Base-by-base conservation (phyloP, 1,140 invertebrate species). In the Bicyclus anynana region DNA sequence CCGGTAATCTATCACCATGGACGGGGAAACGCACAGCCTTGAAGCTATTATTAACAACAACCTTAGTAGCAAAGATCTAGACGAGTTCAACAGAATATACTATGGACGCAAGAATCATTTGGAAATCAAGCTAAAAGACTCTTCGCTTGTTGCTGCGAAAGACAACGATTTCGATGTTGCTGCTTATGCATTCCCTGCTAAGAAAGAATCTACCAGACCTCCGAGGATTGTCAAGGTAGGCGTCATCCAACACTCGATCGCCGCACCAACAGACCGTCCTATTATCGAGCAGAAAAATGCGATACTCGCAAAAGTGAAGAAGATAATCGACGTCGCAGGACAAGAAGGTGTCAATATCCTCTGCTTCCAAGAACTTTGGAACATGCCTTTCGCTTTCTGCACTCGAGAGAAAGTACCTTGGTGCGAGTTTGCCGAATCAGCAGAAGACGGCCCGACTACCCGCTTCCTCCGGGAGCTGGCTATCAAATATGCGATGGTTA, bases 331-430 rank as follows among this genome's bases (percentile, higher is more conserved):
- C 49, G 92, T 94, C 13, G 98, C 98, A 1, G 94, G 94, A 0
- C 71, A 89, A 27, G 93, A 93, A 62, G 93, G 93, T 14, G 97
- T 96, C 12, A 99, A 99, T 77, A 92, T 99, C 38, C 74, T 99
- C 13, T 99, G 98, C 78, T 92, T 99, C 53, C 98, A 99, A 89
- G 98, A 99, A 89, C 93, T 97, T 18, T 99, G 98, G 98, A 94
- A 98, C 97, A 99, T 99, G 98, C 98, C 98, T 0, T 99, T 99
- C 90, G 97, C 96, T 0, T 99, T 99, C 81, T 99, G 98, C 81
- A 99, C 98, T 0, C 90, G 98, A 21, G 98, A 99, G 89, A 97
- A 98, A 80, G 91, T 94, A 57, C 98, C 98, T 0, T 99, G 98
- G 98, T 95, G 94, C 74, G 97, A 99, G 86, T 98, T 99, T 85